phyloP scores from a whole-genome alignment of 2,888 invertebrate genomes.

The Brachylomia viminalis region DNA sequence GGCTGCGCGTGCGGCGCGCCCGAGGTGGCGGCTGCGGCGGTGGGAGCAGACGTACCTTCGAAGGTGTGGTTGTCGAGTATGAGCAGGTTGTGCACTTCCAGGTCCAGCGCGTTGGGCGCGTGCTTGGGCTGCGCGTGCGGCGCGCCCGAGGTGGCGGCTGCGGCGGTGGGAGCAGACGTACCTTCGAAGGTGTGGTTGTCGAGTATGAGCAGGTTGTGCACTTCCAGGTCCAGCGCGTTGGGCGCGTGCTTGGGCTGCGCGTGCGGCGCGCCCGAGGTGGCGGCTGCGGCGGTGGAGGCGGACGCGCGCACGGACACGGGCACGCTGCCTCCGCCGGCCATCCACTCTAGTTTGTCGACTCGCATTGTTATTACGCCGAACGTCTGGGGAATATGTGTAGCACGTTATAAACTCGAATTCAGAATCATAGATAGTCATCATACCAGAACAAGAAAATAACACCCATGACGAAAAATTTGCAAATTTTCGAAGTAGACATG shows the following conservation, averaged over 20 bases:
- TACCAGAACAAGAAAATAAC: too few relatives aligned
- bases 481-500: too few relatives aligned
- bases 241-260: constrained; percentile 92
- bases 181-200: constrained; percentile 93
- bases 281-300: constrained; percentile 80
- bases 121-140: constrained; percentile 91
- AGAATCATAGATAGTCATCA: too few relatives aligned
- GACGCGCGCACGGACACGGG: constrained; percentile 76
- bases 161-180: constrained; percentile 71
- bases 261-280: constrained; percentile 73
- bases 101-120: constrained; percentile 93
- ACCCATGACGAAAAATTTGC: too few relatives aligned
- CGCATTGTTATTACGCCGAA: constrained; percentile 98
- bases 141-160: constrained; percentile 75
- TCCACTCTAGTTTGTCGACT: constrained; percentile 95
- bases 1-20: too few relatives aligned
- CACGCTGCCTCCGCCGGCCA: constrained; percentile 85
- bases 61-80: constrained; percentile 96
- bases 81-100: constrained; percentile 97
- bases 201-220: constrained; percentile 96
- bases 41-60: constrained; percentile 20
- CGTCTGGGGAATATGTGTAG: constrained; percentile 86
- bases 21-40: too few relatives aligned
- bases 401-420: too few relatives aligned
- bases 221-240: constrained; percentile 96